These are phyloP conservation scores for Mus spretus DNA, from an alignment of 2,797 vertebrate genomes.

Conservation along the genomic window DNA sequence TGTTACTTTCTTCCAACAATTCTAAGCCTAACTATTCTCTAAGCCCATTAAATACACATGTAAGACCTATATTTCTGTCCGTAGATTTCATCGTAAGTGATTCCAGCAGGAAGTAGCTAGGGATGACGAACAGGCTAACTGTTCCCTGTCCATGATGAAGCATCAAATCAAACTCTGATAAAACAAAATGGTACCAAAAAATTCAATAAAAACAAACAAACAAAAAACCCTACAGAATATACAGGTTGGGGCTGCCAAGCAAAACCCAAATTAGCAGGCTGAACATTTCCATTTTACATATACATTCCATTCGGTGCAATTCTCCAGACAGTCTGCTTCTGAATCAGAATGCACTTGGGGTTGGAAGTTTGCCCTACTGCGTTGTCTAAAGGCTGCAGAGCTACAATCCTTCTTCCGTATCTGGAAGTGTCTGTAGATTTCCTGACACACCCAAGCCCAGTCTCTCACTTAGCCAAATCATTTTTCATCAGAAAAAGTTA, in stretches of 20 bases:
- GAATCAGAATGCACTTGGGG: constrained; percentile 77
- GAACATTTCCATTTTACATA: neutral
- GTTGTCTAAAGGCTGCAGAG: constrained; percentile 62
- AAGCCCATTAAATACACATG: neutral
- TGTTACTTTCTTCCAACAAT: constrained; percentile 54
- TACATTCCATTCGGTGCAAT: neutral
- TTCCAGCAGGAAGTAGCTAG: constrained; percentile 69
- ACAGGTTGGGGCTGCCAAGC: neutral
- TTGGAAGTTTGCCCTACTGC: constrained; percentile 72
- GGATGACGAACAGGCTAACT: constrained; percentile 1
- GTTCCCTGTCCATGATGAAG: neutral
- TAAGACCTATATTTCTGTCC: constrained; percentile 7
- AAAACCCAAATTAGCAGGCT: neutral
- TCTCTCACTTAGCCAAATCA: constrained; percentile 80
- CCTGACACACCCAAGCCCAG: constrained; percentile 81
- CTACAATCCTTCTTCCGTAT: constrained; percentile 80
- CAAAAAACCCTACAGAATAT: neutral
- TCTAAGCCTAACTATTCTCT: constrained; percentile 34
- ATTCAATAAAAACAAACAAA: neutral
- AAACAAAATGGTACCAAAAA: neutral
- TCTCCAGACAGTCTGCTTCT: constrained; percentile 76
- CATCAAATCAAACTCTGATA: constrained; percentile 4
- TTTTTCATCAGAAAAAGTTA: constrained; percentile 72
- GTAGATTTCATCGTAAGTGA: constrained; percentile 73
- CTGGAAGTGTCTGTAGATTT: constrained; percentile 79